Evolutionary conservation across 2,888 invertebrate genomes (phyloP).

Genomic region (Tenthredo notha): DNA sequence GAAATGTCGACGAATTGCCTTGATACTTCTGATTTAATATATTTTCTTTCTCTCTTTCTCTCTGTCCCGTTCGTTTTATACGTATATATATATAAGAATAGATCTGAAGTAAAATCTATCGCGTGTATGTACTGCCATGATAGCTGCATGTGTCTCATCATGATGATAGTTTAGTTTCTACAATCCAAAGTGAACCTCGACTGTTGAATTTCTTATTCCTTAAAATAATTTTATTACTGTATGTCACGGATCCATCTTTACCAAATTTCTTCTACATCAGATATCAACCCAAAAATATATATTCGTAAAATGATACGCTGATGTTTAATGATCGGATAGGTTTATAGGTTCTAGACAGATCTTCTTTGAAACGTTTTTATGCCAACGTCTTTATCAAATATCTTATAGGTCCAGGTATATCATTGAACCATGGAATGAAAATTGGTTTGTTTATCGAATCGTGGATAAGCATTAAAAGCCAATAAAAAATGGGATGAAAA

Average conservation of each 20-base stretch:
- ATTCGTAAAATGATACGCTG: background rate
- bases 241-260: background rate
- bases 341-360: background rate
- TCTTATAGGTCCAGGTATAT: background rate
- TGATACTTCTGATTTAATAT: background rate
- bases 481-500: background rate
- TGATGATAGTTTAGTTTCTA: background rate
- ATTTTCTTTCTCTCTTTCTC: background rate
- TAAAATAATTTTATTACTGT: background rate
- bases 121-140: constrained; percentile 5
- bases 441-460: constrained; percentile 20
- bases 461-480: background rate
- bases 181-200: background rate
- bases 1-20: background rate
- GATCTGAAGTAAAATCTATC: background rate
- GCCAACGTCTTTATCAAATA: background rate
- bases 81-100: background rate
- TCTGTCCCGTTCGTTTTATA: background rate
- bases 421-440: constrained; percentile 20
- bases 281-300: background rate
- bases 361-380: background rate
- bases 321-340: background rate
- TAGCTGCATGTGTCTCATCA: background rate
- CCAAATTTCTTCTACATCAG: background rate
- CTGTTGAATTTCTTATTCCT: background rate